phyloP scores from a whole-genome alignment of 1,140 invertebrate species.

The Hirudo medicinalis region DNA sequence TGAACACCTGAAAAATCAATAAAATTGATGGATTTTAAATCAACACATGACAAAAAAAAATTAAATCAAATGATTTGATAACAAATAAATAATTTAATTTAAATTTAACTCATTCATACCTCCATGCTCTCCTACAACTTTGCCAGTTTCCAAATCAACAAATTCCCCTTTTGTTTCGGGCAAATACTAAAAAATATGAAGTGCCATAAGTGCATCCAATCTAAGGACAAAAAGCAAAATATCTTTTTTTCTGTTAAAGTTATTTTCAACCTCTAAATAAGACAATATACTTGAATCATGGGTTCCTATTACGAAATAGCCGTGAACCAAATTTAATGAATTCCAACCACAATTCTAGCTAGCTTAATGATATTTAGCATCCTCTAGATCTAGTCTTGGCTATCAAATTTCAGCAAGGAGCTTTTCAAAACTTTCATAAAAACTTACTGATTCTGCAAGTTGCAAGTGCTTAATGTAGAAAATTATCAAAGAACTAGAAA shows the following conservation, averaged over 20 bases:
- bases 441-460: no score
- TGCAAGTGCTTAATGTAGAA: no score
- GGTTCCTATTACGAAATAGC: neutral
- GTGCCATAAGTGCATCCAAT: slow-evolving; percentile 15
- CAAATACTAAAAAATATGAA: slow-evolving; percentile 58
- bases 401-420: no score
- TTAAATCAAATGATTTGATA: neutral
- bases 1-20: slow-evolving; percentile 49
- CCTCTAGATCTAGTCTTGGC: no score
- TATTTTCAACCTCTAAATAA: neutral
- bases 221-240: neutral
- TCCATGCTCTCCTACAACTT: slow-evolving; percentile 61
- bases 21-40: slow-evolving; percentile 2
- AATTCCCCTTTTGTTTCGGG: slow-evolving; percentile 61
- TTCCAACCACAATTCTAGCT: no score
- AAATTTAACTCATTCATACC: slow-evolving; percentile 43
- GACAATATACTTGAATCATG: neutral
- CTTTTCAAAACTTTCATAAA: no score
- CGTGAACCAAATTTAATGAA: no score
- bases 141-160: slow-evolving; percentile 65
- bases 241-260: neutral
- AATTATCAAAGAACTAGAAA: no score
- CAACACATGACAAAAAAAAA: neutral
- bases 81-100: neutral
- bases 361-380: no score